phyloP scores from a whole-genome alignment of 2,888 invertebrate species.

The Mycalesis mineus region DNA sequence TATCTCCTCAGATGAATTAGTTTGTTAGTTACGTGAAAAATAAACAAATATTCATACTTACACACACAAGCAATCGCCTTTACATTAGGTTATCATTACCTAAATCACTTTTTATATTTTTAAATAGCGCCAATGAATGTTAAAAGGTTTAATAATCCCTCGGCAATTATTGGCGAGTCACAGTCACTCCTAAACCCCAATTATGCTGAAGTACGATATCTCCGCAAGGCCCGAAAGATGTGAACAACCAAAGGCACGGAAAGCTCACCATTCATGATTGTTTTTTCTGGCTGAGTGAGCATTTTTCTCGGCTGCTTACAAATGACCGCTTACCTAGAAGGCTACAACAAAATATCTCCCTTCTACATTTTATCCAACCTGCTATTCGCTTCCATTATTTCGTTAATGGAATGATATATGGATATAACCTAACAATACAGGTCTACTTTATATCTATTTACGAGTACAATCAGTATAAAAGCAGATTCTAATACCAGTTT shows the following conservation, averaged over 20 bases:
- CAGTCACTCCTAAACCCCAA: conserved; percentile 1
- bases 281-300: conserved; percentile 66
- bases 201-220: conserved; percentile 9
- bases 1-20: no score
- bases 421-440: conserved; percentile 60
- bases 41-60: no score
- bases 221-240: not conserved
- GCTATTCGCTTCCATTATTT: conserved; percentile 63
- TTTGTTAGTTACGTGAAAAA: no score
- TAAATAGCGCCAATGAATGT: not conserved
- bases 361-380: conserved; percentile 60
- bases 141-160: not conserved
- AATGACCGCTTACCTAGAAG: conserved; percentile 58
- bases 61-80: no score
- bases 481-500: no score
- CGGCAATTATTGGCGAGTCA: not conserved
- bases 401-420: conserved; percentile 67
- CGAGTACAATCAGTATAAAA: no score
- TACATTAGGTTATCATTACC: no score
- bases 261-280: conserved; percentile 19
- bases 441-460: conserved; percentile 36
- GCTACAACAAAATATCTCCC: conserved; percentile 60
- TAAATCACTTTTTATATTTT: no score
- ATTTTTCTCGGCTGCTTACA: conserved; percentile 71
- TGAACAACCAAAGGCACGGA: conserved; percentile 12